Evolutionary conservation across 2,888 invertebrate genomes (phyloP), one percentile per base, ranked within the genome.

Genomic region (Epistrophella euchroma): DNA sequence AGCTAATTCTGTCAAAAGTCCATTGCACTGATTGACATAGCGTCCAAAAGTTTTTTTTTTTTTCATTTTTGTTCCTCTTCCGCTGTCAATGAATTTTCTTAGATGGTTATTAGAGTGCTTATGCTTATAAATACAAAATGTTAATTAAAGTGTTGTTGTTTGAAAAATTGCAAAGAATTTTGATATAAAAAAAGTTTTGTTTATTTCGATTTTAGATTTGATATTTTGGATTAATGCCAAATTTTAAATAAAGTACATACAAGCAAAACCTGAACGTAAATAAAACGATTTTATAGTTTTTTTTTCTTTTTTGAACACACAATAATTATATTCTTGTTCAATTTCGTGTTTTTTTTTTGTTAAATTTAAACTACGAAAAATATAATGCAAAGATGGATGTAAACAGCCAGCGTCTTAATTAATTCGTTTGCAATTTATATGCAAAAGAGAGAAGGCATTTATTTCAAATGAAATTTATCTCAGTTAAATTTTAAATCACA

Each of bases 381-480:
- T 45, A 22, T 52, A 25, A 47, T 73, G 62, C 68, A 78, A 79
- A 17, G 22, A 55, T 70, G 79, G 22, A 55, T 70, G 79, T 84
- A 64, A 84, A 79, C 83, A 75, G 62, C 47, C 83, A 75, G 62
- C 47, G 19, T 50, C 58, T 84, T 64, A 70, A 83, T 83, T 78
- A 83, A 70, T 74, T 83, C 64, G 56, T 78, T 71, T 74, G 74
- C 58, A 66, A 58, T 77, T 64, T 64, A 45, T 60, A 64, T 64
- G 43, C 43, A 64, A 62, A 62, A 28, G 15, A 22, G 19, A 13
- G n/a, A 37, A 40, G 19, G 15, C 13, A 60, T 60, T 40, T n/a
- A 60, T 60, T 56, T 35, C 32, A 13, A 15, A 40, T 15, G 37
- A 37, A 40, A 60, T 60, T 60, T 60, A 60, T 60, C 37, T 60